Base-by-base conservation (phyloP, 2,888 invertebrate genomes). In the Heliconius charithonia region DNA sequence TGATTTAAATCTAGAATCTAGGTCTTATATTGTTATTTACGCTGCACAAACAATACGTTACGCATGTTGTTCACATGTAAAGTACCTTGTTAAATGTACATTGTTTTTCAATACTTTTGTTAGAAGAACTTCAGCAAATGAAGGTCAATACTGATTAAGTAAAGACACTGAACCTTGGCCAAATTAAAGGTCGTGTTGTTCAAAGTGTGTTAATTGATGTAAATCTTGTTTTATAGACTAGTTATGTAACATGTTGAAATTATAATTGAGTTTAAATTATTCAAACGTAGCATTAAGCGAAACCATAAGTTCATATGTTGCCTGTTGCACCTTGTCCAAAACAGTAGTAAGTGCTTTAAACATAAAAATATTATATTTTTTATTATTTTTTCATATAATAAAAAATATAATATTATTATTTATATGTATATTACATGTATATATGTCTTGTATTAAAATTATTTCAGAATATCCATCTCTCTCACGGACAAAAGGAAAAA, bases 401-500 rank as follows among this genome's bases (percentile, higher is more conserved):
- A n/a, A n/a, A n/a, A n/a, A n/a, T n/a, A n/a, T n/a, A n/a, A n/a
- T n/a, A n/a, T n/a, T n/a, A n/a, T n/a, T n/a, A n/a, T n/a, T n/a
- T n/a, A n/a, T n/a, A n/a, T n/a, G n/a, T n/a, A n/a, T n/a, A n/a
- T n/a, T n/a, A n/a, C n/a, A n/a, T n/a, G n/a, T n/a, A n/a, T n/a
- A n/a, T n/a, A n/a, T n/a, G n/a, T n/a, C n/a, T n/a, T n/a, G n/a
- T n/a, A n/a, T n/a, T n/a, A n/a, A n/a, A n/a, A n/a, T n/a, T n/a
- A n/a, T n/a, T 66, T 13, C 86, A 93, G 93, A 88, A 86, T 65
- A 88, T 89, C 4, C 88, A 89, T 32, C 85, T 93, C 4, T 85
- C 89, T 1, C 85, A 86, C 32, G 80, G 85, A 0, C 91, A 92
- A 80, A 90, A 85, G 29, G 92, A 92, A 7, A 92, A 89, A 81